phyloP scores from a whole-genome alignment of 2,113 vertebrate genomes.

The Gadus macrocephalus region DNA sequence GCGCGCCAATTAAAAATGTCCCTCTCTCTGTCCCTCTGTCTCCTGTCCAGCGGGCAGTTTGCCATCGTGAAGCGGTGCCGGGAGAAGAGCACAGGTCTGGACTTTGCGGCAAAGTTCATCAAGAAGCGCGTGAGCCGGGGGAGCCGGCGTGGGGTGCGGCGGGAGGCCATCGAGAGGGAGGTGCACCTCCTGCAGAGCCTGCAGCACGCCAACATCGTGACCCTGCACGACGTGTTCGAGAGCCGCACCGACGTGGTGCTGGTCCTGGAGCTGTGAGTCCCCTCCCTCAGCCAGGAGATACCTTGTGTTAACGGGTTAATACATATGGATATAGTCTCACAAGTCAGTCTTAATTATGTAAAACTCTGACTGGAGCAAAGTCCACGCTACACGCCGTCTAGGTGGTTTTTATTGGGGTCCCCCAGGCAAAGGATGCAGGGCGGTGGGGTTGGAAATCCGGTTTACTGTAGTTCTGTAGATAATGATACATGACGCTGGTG shows the following conservation, averaged over 20 bases:
- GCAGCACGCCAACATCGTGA: conserved; percentile 85
- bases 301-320: too few relatives aligned
- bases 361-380: too few relatives aligned
- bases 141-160: conserved; percentile 85
- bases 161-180: conserved; percentile 90
- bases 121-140: conserved; percentile 87
- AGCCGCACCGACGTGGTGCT: conserved; percentile 94
- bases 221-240: conserved; percentile 89
- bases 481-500: too few relatives aligned
- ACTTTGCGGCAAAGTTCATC: conserved; percentile 93
- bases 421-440: too few relatives aligned
- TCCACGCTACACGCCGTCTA: too few relatives aligned
- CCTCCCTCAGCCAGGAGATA: not conserved
- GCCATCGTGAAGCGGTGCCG: conserved; percentile 89
- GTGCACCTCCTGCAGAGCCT: conserved; percentile 88
- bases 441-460: too few relatives aligned
- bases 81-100: conserved; percentile 78
- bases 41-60: conserved; percentile 85
- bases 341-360: too few relatives aligned
- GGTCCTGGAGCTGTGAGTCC: conserved; percentile 95
- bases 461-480: too few relatives aligned
- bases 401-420: too few relatives aligned
- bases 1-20: too few relatives aligned
- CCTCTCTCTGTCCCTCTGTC: too few relatives aligned
- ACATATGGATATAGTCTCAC: too few relatives aligned